Evolutionary conservation across 1,140 invertebrate species (phyloP), one percentile per base, ranked within the genome.

Genomic region (Bombus picipes): DNA sequence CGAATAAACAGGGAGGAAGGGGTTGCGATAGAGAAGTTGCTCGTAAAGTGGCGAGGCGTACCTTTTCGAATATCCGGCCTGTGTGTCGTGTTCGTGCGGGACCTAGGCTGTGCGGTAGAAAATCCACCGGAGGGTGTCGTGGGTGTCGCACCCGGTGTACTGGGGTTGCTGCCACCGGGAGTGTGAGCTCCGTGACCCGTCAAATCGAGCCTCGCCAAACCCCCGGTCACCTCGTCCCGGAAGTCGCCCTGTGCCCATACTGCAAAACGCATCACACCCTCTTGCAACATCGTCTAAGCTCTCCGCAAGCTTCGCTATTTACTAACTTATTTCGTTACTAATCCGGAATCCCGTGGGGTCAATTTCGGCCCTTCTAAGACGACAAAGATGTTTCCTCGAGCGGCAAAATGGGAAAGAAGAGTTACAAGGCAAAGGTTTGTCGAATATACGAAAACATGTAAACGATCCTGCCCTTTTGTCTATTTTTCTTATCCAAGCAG

Each of bases 161-260:
- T 97, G 94, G 89, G 96, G 96, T 94, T 95, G 90, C 95, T 95
- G 57, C 94, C 95, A 75, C 94, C 94, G 77, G 94, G 94, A 37
- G 94, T 95, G 81, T 95, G 94, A 78, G 91, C 90, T 66, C 93
- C 93, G 76, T 95, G 95, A 82, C 92, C 92, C 65, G 94, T 88
- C 10, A 92, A 92, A 85, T 95, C 94, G 62, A 95, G 90, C 87
- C 94, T 92, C 25, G 94, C 92, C 34, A 95, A 85, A 72, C 93
- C 92, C 65, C 96, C 96, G 93, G 97, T 97, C 86, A 97, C 96
- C 90, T 96, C 97, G 93, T 98, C 97, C 88, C 97, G 96, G 94
- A 98, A 98, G 95, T 98, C 97, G 85, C 97, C 97, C 94, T 98
- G 97, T 81, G 97, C 97, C 97, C 97, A 98, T 94, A 98, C 97